Evolutionary conservation across 2,113 vertebrate species (phyloP).

Genomic region (Pygathrix nemaeus): DNA sequence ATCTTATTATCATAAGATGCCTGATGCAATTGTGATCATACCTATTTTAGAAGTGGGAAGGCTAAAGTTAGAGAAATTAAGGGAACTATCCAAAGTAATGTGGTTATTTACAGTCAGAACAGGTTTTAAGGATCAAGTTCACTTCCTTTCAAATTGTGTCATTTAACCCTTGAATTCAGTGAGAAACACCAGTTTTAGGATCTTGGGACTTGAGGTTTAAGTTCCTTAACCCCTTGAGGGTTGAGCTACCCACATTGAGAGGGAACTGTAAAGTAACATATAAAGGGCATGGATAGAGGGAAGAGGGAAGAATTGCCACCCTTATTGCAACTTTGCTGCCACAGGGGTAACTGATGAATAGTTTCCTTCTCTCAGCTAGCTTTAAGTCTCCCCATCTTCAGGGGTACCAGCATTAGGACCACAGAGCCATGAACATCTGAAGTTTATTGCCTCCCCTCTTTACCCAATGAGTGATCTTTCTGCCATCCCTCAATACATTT

Average conservation of each 20-base stretch:
- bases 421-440: neutral
- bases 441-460: neutral
- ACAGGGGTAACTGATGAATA: neutral
- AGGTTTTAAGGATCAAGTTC: neutral
- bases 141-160: neutral
- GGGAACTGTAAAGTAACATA: neutral
- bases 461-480: neutral
- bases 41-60: neutral
- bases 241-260: neutral
- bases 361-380: neutral
- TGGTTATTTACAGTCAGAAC: neutral
- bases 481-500: constrained; percentile 12
- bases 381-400: neutral
- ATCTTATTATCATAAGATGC: neutral
- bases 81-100: neutral
- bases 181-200: neutral
- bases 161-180: neutral
- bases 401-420: neutral
- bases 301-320: neutral
- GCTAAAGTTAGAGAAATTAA: neutral
- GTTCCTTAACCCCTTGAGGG: neutral
- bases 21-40: neutral
- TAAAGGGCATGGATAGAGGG: neutral
- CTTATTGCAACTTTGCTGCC: neutral
- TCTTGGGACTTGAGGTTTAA: neutral